Conservation (phyloP, 1,140 invertebrate genomes). For the Pseudomyrmex concolor region DNA sequence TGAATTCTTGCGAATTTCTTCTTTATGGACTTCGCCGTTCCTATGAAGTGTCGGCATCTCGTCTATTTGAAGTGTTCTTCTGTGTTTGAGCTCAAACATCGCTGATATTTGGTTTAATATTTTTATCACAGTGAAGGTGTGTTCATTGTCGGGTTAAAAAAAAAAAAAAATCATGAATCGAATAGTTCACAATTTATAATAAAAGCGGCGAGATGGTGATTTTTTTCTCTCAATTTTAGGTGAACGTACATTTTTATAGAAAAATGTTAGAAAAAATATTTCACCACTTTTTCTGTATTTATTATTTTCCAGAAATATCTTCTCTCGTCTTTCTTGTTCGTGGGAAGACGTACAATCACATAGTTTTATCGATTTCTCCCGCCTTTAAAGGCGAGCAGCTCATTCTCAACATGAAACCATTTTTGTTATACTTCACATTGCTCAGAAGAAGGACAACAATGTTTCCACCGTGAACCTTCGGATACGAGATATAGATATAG, state of each 20-base stretch:
- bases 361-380: constrained; percentile 25
- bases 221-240: too few relatives aligned
- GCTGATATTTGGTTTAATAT: constrained; percentile 30
- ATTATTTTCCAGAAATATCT: not conserved
- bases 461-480: constrained; percentile 25
- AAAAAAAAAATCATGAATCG: not conserved
- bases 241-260: too few relatives aligned
- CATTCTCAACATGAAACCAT: constrained; percentile 20
- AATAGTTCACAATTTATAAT: not conserved
- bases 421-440: constrained; percentile 38
- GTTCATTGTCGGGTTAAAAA: not conserved
- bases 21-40: constrained; percentile 3
- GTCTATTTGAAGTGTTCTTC: not conserved
- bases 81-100: constrained; percentile 18
- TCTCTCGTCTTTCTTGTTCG: not conserved
- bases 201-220: too few relatives aligned
- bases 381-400: constrained; percentile 27
- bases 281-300: not conserved
- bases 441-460: constrained; percentile 19
- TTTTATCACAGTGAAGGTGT: not conserved
- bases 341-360: constrained; percentile 10
- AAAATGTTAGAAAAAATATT: too few relatives aligned
- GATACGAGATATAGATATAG: constrained; percentile 50
- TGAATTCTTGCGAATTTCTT: constrained; percentile 28
- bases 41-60: not conserved